These are phyloP conservation scores for Centropus unirufus DNA, from an alignment of 2,113 vertebrate genomes.

Conservation along the genomic window DNA sequence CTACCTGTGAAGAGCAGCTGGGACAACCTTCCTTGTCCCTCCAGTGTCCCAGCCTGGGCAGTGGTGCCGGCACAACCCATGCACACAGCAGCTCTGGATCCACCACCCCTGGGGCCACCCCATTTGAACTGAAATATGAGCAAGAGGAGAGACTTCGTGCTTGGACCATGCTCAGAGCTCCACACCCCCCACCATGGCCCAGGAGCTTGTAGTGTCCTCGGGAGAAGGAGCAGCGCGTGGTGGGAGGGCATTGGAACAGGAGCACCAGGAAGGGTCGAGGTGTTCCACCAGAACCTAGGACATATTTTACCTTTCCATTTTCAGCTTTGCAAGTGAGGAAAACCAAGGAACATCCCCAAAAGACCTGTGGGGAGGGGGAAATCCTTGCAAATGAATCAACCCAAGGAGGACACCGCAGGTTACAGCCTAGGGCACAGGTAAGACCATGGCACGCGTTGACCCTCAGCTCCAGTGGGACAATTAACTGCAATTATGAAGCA, in stretches of 20 bases:
- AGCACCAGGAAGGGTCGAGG: background rate
- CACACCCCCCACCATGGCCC: fast-evolving
- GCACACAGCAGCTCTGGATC: background rate
- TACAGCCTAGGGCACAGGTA: background rate
- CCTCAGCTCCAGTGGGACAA: background rate
- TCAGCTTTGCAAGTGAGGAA: background rate
- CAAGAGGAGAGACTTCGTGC: fast-evolving
- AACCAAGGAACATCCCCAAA: background rate
- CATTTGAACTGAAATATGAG: fast-evolving
- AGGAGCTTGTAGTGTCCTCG: fast-evolving
- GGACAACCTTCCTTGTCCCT: background rate
- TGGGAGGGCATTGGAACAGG: background rate
- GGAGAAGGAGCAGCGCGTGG: background rate
- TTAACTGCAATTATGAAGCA: background rate
- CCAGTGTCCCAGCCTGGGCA: fast-evolving
- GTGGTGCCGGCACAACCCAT: background rate
- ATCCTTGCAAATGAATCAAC: background rate
- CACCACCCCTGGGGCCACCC: background rate
- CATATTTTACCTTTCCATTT: background rate
- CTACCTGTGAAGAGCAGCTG: background rate
- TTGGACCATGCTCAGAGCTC: fast-evolving
- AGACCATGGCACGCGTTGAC: fast-evolving
- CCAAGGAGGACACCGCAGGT: background rate
- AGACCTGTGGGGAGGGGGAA: background rate
- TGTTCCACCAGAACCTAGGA: background rate